Evolutionary conservation across 2,113 vertebrate genomes (phyloP).

Genomic region (Madoqua kirkii): DNA sequence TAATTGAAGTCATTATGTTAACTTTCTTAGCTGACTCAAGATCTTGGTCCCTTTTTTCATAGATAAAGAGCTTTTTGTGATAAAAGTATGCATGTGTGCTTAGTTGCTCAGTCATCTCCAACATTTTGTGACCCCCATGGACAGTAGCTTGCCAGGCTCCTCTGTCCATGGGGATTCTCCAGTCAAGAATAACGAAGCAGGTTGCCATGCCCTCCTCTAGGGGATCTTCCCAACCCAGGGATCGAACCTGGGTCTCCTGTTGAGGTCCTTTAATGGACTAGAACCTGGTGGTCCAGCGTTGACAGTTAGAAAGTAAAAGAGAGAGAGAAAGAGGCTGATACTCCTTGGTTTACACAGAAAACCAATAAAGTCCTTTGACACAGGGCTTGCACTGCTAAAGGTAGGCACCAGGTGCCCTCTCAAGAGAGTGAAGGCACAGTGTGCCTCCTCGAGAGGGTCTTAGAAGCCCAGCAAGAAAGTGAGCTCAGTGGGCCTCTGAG

Average conservation of each 20-base stretch:
- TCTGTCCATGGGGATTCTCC: background rate
- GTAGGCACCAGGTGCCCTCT: no score
- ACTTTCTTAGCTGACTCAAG: background rate
- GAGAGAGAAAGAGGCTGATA: no score
- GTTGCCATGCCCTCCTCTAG: background rate
- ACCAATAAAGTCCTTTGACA: no score
- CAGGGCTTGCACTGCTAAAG: no score
- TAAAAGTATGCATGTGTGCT: background rate
- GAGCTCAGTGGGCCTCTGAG: no score
- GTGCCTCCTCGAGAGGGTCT: no score
- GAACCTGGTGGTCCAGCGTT: no score
- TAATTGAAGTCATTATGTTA: background rate
- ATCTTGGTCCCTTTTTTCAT: background rate
- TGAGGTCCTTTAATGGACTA: no score
- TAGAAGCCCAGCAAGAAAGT: no score
- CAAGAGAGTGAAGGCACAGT: no score
- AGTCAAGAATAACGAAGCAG: background rate
- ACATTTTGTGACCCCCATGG: background rate
- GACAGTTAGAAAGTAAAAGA: no score
- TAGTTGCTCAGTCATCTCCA: background rate
- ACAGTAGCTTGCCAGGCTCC: background rate
- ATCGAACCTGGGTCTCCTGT: background rate
- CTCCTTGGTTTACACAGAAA: no score
- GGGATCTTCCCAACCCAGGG: background rate
- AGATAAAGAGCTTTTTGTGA: background rate